Evolutionary conservation across 2,888 invertebrate species (phyloP), one percentile per base, ranked within the genome.

Genomic region (Ceraclea dissimilis): DNA sequence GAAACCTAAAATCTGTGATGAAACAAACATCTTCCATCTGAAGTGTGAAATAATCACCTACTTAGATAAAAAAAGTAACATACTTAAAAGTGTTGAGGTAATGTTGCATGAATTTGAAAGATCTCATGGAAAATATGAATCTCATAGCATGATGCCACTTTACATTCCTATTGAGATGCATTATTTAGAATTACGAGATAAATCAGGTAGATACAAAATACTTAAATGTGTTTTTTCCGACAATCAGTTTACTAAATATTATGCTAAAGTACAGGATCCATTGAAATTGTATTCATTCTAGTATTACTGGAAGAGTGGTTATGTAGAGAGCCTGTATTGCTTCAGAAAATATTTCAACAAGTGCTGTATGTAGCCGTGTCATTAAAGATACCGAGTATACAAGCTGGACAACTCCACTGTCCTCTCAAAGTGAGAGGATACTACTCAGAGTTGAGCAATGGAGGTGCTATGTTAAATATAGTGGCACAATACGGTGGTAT

Each of bases 351-450:
- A 17, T 18, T 60, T 16, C 51, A 48, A 8, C 52, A 54, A 13
- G 51, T 55, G 26, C 20, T 54, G 18, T 26, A 51, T 39, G 34
- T 26, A 20, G 26, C 43, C 6, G 43, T 56, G 47, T 13, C 20
- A 2, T 18, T 13, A 19, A 20, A 10, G 13, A 26, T 20, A 16
- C 48, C 34, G 11, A 16, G 31, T 13, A 34, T 53, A 13, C 54
- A 52, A 10, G 2, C 46, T 2, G 58, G 58, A 18, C 58, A 58
- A 20, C 44, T 58, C 10, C 58, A 58, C 44, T 16, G 47, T 2
- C 39, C 16, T 20, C 20, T 58, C n/a, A 31, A 51, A 31, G 46
- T 48, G n/a, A 18, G 20, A 11, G 33, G 33, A 10, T 10, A 6
- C 5, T 26, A 26, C 10, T 10, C 26, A 26, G 5, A 26, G 10